Evolutionary conservation across 2,888 invertebrate species (phyloP).

Genomic region (Scelioninae gen. 1): DNA sequence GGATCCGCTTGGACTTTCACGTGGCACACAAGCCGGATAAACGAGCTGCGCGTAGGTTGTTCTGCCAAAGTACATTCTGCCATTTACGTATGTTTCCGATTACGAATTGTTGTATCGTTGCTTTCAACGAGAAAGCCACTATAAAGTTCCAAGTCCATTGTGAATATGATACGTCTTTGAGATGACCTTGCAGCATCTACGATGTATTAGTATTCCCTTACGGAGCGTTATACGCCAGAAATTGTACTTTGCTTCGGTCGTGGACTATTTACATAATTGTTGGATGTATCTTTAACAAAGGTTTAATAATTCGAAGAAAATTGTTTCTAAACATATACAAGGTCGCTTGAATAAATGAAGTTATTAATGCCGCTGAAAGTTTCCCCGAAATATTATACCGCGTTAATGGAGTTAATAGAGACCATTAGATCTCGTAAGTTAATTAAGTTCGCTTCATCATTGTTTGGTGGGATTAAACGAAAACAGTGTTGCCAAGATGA

Average conservation of each 20-base stretch:
- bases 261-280: constrained; percentile 60
- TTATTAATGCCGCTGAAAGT: constrained; percentile 47
- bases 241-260: constrained; percentile 37
- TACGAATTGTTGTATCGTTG: constrained; percentile 63
- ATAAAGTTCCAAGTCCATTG: constrained; percentile 67
- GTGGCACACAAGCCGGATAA: constrained; percentile 33
- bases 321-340: constrained; percentile 58
- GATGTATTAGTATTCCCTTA: constrained; percentile 62
- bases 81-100: constrained; percentile 68
- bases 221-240: constrained; percentile 53
- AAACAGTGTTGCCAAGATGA: constrained; percentile 25
- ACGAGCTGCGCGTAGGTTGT: constrained; percentile 42
- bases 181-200: constrained; percentile 29
- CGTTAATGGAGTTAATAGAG: constrained; percentile 52
- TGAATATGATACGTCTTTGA: constrained; percentile 66
- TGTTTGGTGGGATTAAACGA: constrained; percentile 38
- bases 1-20: constrained; percentile 49
- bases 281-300: constrained; percentile 62
- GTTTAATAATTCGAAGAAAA: constrained; percentile 66
- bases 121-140: constrained; percentile 67
- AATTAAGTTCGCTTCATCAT: constrained; percentile 52
- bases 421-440: constrained; percentile 48
- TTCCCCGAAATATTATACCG: constrained; percentile 32
- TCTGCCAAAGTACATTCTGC: constrained; percentile 64
- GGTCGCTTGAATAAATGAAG: constrained; percentile 44